Conservation (phyloP, 2,113 vertebrate genomes). For the Trogon melanurus region DNA sequence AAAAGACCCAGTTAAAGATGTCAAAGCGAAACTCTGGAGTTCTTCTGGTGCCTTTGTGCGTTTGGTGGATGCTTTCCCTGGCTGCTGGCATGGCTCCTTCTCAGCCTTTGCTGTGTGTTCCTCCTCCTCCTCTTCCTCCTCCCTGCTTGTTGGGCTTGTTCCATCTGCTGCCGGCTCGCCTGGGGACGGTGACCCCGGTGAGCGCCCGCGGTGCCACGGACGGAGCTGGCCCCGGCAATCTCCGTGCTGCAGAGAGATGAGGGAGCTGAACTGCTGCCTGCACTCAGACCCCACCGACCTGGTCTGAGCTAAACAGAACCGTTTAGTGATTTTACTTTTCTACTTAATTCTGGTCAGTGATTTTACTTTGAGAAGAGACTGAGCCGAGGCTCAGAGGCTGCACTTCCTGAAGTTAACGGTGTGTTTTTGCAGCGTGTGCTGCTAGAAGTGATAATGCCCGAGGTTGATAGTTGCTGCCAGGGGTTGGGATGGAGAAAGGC, state of each 20-base stretch:
- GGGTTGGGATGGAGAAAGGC: no score
- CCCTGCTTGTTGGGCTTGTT: background rate
- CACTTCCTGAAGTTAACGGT: no score
- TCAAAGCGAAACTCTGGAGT: background rate
- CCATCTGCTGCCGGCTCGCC: background rate
- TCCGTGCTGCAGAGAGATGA: background rate
- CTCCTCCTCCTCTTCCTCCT: background rate
- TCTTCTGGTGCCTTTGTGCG: background rate
- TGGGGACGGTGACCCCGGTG: background rate
- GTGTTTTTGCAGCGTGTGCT: no score
- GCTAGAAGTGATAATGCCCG: no score
- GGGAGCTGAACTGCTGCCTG: background rate
- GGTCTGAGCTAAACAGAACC: no score
- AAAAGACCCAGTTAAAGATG: background rate
- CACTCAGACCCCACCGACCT: background rate
- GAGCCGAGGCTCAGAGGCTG: no score
- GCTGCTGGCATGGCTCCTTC: background rate
- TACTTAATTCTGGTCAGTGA: no score
- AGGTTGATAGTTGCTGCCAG: no score
- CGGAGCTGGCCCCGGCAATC: background rate
- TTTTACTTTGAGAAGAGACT: no score
- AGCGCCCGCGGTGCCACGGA: fast-evolving
- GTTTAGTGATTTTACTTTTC: no score
- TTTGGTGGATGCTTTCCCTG: background rate
- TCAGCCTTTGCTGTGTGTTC: fast-evolving